Base-by-base conservation (phyloP, 37 sponge, comb jelly and placozoan genomes). In the Aplysina aerophoba region DNA sequence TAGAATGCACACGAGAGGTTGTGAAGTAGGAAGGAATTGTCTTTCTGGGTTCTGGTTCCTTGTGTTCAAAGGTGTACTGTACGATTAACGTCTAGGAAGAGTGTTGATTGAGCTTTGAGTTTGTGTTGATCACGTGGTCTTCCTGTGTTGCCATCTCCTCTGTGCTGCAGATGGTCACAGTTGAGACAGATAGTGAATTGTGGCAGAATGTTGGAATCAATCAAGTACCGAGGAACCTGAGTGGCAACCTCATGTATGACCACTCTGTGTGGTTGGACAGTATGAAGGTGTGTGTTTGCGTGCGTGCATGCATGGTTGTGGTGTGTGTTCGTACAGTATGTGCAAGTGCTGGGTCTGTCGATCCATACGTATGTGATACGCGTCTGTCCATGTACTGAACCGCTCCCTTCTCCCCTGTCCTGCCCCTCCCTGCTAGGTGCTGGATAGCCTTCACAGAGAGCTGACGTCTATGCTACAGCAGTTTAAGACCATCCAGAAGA, bases 161-260 rank as follows among this genome's bases (percentile, higher is more conserved):
- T 55, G 30, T 34, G 38, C 58, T 67, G 14, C 37, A 38, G 90
- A 54, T 85, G 38, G 27, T 73, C 15, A 27, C 88, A 69, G 34
- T 92, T 59, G 92, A 92, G 77, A 50, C 41, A 22, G 19, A 62
- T 16, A 34, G 55, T n/a, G 92, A 88, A 0, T 68, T 92, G 4
- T 82, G 85, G 66, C 85, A 92, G 36, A 27, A 88, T 30, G 79
- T 92, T 33, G 72, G 59, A 5, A 62, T 62, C 57, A 68, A 85
- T 54, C 82, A 92, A 40, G 73, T 84, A 0, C 85, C 85, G 33
- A 50, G 24, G 17, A 27, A 24, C 20, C 59, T 69, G 24, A 69
- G 41, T 54, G 85, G 85, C 0, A 36, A 84, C 24, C 59, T 84
- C 27, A 60, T 53, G 15, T 84, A 84, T 31, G 73, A 84, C 41